phyloP scores from a whole-genome alignment of 2,113 vertebrate genomes.

The Madoqua kirkii region DNA sequence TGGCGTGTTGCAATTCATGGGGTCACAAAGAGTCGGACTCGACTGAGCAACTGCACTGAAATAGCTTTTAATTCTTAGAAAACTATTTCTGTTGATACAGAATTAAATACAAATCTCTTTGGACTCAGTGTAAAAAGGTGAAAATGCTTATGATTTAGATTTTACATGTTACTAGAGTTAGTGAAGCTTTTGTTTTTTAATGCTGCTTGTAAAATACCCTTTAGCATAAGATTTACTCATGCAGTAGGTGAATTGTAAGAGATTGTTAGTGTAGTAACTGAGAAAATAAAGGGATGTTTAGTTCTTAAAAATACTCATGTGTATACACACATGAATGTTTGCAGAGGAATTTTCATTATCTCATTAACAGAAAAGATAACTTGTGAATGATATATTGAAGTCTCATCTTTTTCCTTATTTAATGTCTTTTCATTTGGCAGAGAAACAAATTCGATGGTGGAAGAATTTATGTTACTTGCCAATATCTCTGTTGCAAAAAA shows the following conservation, averaged over 20 bases:
- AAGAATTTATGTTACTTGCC: conserved; percentile 99
- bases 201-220: not conserved
- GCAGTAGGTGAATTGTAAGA: not conserved
- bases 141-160: conserved; percentile 1
- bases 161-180: not conserved
- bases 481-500: conserved; percentile 98
- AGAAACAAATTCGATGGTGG: conserved; percentile 99
- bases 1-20: too few relatives aligned
- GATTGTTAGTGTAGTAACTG: not conserved
- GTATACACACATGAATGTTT: not conserved
- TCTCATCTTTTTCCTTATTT: conserved; percentile 2
- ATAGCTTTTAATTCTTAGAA: conserved; percentile 1
- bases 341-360: not conserved
- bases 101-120: not conserved
- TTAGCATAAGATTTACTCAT: not conserved
- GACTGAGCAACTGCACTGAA: not conserved
- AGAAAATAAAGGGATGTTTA: not conserved
- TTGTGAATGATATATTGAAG: not conserved
- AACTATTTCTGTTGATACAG: not conserved
- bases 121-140: not conserved
- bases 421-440: conserved; percentile 75
- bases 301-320: not conserved
- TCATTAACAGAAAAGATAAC: not conserved
- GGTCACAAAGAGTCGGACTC: too few relatives aligned
- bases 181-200: not conserved